Conservation (phyloP, 2,113 vertebrate genomes). For the Cichladusa arquata region DNA sequence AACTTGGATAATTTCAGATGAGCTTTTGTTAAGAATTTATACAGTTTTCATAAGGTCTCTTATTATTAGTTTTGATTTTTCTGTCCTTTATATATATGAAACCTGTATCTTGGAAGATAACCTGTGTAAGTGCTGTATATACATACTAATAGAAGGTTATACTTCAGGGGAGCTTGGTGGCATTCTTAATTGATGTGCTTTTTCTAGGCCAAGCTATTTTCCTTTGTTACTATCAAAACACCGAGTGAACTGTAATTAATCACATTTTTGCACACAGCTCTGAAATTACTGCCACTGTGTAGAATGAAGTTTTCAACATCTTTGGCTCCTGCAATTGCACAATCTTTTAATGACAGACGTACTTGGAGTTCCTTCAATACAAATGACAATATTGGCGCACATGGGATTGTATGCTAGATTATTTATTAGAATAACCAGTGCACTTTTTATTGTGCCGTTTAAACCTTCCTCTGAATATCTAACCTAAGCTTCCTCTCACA, state of each 20-base stretch:
- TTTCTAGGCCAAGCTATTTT: background rate
- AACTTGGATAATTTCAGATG: background rate
- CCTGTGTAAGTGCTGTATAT: background rate
- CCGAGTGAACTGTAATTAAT: background rate
- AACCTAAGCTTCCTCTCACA: background rate
- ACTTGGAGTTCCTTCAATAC: conserved; percentile 55
- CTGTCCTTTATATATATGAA: background rate
- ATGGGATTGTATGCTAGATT: background rate
- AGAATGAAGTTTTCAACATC: conserved; percentile 9
- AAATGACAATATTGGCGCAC: background rate
- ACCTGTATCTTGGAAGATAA: background rate
- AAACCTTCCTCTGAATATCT: background rate
- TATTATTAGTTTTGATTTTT: background rate
- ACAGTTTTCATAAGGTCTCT: background rate
- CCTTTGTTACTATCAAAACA: background rate
- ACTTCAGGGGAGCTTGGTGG: background rate
- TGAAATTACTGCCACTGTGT: background rate
- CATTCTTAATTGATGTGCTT: background rate
- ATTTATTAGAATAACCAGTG: background rate
- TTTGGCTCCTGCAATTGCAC: conserved; percentile 13
- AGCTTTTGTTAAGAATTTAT: background rate
- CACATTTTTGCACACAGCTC: background rate
- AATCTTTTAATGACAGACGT: background rate
- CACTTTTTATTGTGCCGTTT: background rate
- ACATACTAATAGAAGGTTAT: background rate